Conservation (phyloP, 2,113 vertebrate genomes). For the Clarias batrachus region DNA sequence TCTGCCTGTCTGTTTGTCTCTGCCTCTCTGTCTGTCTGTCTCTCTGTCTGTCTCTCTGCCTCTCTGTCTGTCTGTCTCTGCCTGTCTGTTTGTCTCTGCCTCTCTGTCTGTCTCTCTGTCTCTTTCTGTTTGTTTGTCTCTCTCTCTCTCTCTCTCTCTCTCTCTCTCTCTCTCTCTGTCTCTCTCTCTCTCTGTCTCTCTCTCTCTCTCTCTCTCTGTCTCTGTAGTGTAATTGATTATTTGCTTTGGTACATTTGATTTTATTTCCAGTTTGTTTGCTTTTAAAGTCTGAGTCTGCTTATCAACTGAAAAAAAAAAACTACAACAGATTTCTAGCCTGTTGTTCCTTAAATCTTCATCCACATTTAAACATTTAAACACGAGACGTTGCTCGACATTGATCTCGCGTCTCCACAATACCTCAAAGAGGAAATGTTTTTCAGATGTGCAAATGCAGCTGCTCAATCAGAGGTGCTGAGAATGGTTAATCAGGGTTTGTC, state of each 20-base stretch:
- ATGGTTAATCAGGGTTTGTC: neutral
- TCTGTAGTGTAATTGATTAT: neutral
- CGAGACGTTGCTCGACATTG: neutral
- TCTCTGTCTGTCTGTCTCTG: too few relatives aligned
- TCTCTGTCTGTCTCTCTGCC: too few relatives aligned
- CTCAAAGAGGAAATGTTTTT: neutral
- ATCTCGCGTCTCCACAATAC: neutral
- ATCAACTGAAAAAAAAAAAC: neutral
- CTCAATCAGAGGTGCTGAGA: neutral
- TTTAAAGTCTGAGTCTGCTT: neutral
- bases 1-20: too few relatives aligned
- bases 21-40: too few relatives aligned
- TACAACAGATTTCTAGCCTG: neutral
- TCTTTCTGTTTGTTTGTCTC: too few relatives aligned
- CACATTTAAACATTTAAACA: neutral
- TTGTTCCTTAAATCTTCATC: neutral
- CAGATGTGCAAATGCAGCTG: slow-evolving; percentile 25
- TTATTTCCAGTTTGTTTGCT: neutral
- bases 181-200: too few relatives aligned
- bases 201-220: neutral
- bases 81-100: too few relatives aligned
- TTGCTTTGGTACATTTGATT: neutral
- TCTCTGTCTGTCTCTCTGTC: too few relatives aligned
- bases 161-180: too few relatives aligned
- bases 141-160: too few relatives aligned